Evolutionary conservation across 1,140 invertebrate genomes (phyloP), one percentile per base, ranked within the genome.

Genomic region (Atta cephalotes): DNA sequence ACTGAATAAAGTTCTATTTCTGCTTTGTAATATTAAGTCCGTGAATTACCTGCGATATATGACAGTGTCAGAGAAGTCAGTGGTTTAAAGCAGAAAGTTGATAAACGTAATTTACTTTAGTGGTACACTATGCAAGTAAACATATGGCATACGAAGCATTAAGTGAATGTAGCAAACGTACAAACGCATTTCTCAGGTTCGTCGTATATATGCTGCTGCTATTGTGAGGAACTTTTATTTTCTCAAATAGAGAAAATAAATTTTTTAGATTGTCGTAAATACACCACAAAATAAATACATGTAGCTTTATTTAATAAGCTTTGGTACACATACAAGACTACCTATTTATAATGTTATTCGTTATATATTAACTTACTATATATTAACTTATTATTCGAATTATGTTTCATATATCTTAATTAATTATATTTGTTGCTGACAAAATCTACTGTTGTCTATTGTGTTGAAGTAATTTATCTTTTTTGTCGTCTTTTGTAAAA

Each of bases 101-200:
- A 71, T 71, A 60, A 71, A 58, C 1, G n/a, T 35, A 71, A 60
- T 71, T 81, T 71, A 71, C 51, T 71, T 81, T 81, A 39, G 65
- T 28, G 9, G 14, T 70, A 70, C 35, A 21, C 21, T 58, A 21
- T 58, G 10, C 16, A 70, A 66, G 58, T 77, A 62, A 62, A 63
- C 35, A 21, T 68, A 49, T 35, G 7, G 45, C 16, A 12, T 10
- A 28, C 14, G 14, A 65, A 79, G 45, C 62, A 62, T 65, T 56
- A 58, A 81, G 6, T 56, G 39, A 81, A 21, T 58, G 25, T 12
- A 53, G 1, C 18, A 39, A 80, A 79, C 18, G 25, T 79, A 79
- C 31, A 76, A 45, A 80, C 65, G 49, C n/a, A 80, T 70, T 56
- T 80, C 63, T 81, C 63, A 81, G 14, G 9, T 70, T 53, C 7